Base-by-base conservation (phyloP, 2,113 vertebrate genomes). In the Puffinus mauretanicus region DNA sequence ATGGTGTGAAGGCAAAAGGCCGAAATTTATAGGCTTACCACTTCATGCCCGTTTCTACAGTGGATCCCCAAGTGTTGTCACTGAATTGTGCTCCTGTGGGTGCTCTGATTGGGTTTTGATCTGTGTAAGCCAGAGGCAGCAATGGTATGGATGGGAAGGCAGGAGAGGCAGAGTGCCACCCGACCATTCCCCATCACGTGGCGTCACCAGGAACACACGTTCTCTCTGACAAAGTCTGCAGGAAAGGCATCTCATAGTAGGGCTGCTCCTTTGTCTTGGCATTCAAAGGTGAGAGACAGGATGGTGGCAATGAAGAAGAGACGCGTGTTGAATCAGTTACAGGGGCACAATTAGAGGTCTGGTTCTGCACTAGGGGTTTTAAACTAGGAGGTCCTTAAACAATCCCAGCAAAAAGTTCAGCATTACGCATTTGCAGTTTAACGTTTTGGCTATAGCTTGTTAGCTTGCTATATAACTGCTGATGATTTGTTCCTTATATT, bases 401-500 rank as follows among this genome's bases (percentile, higher is more conserved):
- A 73, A 51, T 60, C 13, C 34, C 40, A 79, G 32, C 15, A 55
- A 67, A 55, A 87, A 66, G 29, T 72, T 82, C 30, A 94, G n/a
- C 58, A 54, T 75, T 57, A 42, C 12, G 4, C 15, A 46, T 85
- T 89, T 85, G 44, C 47, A 75, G 34, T 61, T 69, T 61, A 70
- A 65, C 2, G 4, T 49, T 86, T 69, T 72, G 49, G 27, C 77
- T 86, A 3, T 18, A 76, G 73, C 36, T 91, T 55, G 61, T 64
- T 93, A 94, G 75, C 61, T 87, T 64, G 36, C 69, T 44, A 18
- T 58, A 27, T 71, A 96, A 85, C 54, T 69, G 38, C 67, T 65
- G 61, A 19, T 75, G 88, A 72, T 94, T 95, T 90, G 62, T 72
- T 96, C 76, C 86, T 90, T 95, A 44, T 93, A 84, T 95, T 88